phyloP scores from a whole-genome alignment of 1,140 invertebrate genomes.

The Macrotrachela quadricornifera region DNA sequence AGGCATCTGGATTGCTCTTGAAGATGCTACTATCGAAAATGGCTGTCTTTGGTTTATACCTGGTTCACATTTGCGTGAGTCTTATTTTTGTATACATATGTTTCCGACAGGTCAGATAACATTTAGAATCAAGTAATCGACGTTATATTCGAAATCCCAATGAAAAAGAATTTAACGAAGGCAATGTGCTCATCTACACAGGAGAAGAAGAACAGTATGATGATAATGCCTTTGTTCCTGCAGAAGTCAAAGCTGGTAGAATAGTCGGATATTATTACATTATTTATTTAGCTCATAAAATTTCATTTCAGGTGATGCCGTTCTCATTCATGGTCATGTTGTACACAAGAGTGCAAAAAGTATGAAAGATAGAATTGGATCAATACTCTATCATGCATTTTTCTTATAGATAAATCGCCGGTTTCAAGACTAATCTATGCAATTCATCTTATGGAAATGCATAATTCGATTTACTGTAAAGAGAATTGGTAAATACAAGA shows the following conservation, averaged over 20 bases:
- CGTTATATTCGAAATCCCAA: constrained; percentile 50
- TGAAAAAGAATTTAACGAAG: constrained; percentile 21
- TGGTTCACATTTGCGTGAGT: constrained; percentile 53
- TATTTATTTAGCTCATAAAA: neutral
- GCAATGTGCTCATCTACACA: constrained; percentile 34
- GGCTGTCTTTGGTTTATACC: constrained; percentile 77
- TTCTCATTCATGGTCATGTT: constrained; percentile 73
- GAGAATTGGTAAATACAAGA: constrained; percentile 9
- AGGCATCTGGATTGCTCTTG: constrained; percentile 81
- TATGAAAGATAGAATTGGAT: no score
- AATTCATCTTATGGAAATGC: constrained; percentile 32
- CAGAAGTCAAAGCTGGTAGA: constrained; percentile 54
- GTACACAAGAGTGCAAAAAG: constrained; percentile 68
- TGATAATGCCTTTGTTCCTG: constrained; percentile 48
- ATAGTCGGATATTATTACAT: neutral
- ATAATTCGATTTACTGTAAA: neutral
- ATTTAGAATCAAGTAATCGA: constrained; percentile 13
- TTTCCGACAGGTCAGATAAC: no score
- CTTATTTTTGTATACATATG: no score
- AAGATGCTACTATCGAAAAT: constrained; percentile 71
- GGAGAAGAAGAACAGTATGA: constrained; percentile 35
- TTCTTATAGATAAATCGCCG: constrained; percentile 40
- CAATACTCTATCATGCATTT: no score
- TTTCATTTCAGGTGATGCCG: constrained; percentile 46
- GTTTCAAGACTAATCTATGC: constrained; percentile 77